phyloP scores from a whole-genome alignment of 2,888 invertebrate species.

The Cosmia pyralina region DNA sequence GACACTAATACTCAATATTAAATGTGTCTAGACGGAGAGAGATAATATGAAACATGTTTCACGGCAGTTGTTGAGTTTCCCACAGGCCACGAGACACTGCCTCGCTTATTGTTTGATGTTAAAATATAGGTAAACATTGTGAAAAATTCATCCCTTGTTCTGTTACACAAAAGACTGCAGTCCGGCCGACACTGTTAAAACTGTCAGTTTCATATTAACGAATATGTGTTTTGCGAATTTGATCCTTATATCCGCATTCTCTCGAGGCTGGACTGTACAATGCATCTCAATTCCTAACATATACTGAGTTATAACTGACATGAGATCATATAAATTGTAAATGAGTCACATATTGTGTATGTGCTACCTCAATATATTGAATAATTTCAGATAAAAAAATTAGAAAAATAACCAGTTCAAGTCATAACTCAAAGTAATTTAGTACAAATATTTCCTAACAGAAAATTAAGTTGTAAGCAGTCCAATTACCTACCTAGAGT shows the following conservation, averaged over 20 bases:
- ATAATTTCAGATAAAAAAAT: slow-evolving; percentile 27
- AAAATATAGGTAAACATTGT: slow-evolving; percentile 62
- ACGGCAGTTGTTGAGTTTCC: slow-evolving; percentile 78
- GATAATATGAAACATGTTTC: slow-evolving; percentile 68
- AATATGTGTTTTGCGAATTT: too few relatives aligned
- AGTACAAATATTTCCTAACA: slow-evolving; percentile 33
- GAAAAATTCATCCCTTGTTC: slow-evolving; percentile 51
- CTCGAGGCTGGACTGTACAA: background rate
- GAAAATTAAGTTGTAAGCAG: slow-evolving; percentile 50
- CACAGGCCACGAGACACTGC: slow-evolving; percentile 66
- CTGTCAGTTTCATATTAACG: too few relatives aligned
- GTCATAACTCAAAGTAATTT: slow-evolving; percentile 30
- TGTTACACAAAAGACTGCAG: slow-evolving; percentile 25
- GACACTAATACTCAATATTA: slow-evolving; percentile 60
- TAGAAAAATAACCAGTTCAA: slow-evolving; percentile 18
- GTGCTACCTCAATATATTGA: slow-evolving; percentile 24
- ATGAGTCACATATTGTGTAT: slow-evolving; percentile 16
- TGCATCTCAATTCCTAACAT: slow-evolving; percentile 24
- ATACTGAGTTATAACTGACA: slow-evolving; percentile 9
- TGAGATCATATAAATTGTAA: slow-evolving; percentile 6
- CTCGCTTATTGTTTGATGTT: slow-evolving; percentile 54
- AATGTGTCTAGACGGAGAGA: slow-evolving; percentile 76
- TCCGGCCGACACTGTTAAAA: too few relatives aligned
- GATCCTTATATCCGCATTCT: too few relatives aligned
- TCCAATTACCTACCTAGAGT: slow-evolving; percentile 28